Conservation (phyloP, 2,797 vertebrate species). For the Myotis vivesi region DNA sequence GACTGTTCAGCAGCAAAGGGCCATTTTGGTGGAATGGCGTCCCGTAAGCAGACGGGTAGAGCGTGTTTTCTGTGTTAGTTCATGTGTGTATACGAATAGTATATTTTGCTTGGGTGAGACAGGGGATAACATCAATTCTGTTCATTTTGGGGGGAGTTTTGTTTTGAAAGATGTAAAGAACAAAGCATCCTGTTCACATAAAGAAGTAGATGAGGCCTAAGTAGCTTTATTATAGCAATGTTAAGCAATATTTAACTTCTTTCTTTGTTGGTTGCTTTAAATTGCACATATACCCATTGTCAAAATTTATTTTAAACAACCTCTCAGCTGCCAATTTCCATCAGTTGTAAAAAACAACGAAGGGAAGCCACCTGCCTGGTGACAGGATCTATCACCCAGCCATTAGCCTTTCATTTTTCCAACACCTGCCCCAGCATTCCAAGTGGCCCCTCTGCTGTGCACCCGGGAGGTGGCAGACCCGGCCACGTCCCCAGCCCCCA, state of each 20-base stretch:
- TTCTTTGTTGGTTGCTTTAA: neutral
- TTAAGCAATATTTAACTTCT: neutral
- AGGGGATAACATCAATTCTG: neutral
- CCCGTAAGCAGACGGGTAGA: neutral
- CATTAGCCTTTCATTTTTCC: neutral
- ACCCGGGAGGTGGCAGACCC: neutral
- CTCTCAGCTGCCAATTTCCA: neutral
- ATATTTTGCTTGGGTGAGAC: neutral
- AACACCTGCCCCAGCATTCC: neutral
- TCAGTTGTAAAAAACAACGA: neutral
- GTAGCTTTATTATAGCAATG: neutral
- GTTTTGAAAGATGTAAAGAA: neutral
- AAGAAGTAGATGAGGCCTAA: neutral
- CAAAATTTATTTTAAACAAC: neutral
- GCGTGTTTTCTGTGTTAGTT: neutral
- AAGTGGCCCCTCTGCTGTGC: neutral
- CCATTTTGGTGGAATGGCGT: neutral
- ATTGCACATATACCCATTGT: neutral
- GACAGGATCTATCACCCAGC: neutral
- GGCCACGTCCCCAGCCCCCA: accelerated
- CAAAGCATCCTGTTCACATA: neutral
- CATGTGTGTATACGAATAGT: neutral
- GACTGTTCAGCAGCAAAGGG: neutral
- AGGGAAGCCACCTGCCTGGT: neutral
- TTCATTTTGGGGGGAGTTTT: neutral